These are phyloP conservation scores for Helicoverpa armigera DNA, from an alignment of 1,140 invertebrate genomes.

Conservation along the genomic window DNA sequence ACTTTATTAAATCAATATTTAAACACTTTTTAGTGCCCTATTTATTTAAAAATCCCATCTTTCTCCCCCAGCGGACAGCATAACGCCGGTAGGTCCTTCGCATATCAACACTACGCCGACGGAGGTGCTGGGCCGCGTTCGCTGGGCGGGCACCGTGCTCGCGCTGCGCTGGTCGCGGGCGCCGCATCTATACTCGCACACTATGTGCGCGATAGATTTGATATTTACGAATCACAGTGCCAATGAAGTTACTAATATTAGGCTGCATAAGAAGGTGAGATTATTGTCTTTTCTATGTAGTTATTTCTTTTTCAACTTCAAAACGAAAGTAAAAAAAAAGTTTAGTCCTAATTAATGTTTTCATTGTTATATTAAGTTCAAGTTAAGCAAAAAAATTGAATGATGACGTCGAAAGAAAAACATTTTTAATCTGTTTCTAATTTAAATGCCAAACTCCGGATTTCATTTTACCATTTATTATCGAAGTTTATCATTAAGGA, in stretches of 20 bases:
- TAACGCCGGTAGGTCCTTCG: conserved; percentile 88
- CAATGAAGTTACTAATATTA: conserved; percentile 91
- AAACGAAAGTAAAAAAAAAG: no score
- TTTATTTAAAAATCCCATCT: neutral
- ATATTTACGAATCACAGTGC: conserved; percentile 92
- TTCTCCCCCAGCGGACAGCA: conserved; percentile 60
- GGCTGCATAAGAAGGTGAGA: conserved; percentile 91
- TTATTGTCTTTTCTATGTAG: no score
- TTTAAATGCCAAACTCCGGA: no score
- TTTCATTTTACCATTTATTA: no score
- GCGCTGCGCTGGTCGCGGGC: conserved; percentile 92
- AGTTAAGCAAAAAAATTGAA: no score
- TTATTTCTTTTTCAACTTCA: no score
- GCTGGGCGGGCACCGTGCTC: conserved; percentile 91
- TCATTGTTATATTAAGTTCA: no score
- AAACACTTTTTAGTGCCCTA: neutral
- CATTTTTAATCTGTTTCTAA: no score
- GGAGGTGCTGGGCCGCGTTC: conserved; percentile 94
- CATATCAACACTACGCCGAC: conserved; percentile 88
- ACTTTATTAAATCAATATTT: no score
- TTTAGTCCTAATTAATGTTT: no score
- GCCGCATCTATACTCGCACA: conserved; percentile 94
- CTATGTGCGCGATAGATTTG: conserved; percentile 95
- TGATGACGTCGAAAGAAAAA: no score
- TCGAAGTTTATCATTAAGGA: no score